Base-by-base conservation (phyloP, 2,888 invertebrate genomes). In the Phymatocera aterrima region DNA sequence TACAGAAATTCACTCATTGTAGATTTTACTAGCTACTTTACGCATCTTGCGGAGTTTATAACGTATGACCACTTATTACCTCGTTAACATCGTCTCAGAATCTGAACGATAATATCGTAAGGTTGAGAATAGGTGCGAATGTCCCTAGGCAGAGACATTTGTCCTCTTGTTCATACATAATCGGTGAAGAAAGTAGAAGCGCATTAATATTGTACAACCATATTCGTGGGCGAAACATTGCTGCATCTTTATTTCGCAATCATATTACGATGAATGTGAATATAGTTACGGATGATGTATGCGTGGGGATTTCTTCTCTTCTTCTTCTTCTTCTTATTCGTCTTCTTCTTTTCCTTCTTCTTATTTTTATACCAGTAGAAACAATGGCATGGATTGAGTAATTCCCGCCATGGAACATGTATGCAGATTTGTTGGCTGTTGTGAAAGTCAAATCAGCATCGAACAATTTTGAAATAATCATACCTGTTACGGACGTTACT, bases 331-430 rank as follows among this genome's bases (percentile, higher is more conserved):
- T n/a, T n/a, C n/a, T n/a, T n/a, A n/a, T n/a, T n/a, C n/a, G n/a
- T n/a, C n/a, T n/a, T n/a, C n/a, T n/a, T n/a, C n/a, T n/a, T n/a
- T n/a, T n/a, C n/a, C n/a, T n/a, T n/a, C n/a, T n/a, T n/a, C n/a
- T n/a, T n/a, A n/a, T n/a, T n/a, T n/a, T n/a, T n/a, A n/a, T n/a
- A n/a, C n/a, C n/a, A n/a, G 12, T 24, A 48, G 4, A 18, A 51
- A 72, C 72, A 72, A 72, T 72, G n/a, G n/a, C n/a, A n/a, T n/a
- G 72, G 72, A 12, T 72, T 72, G 72, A 18, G 72, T 51, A 72
- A 72, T 72, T 40, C 43, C 6, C 15, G 21, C 21, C 43, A 10
- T n/a, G 37, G 61, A 37, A 21, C 6, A 46, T 34, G 34, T 64
- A 37, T 34, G 34, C 18, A 34, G 61, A 18, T 10, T 43, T 43